phyloP scores from a whole-genome alignment of 37 sponge, comb jelly and placozoan species.

The Diacarnus erythraeanus region DNA sequence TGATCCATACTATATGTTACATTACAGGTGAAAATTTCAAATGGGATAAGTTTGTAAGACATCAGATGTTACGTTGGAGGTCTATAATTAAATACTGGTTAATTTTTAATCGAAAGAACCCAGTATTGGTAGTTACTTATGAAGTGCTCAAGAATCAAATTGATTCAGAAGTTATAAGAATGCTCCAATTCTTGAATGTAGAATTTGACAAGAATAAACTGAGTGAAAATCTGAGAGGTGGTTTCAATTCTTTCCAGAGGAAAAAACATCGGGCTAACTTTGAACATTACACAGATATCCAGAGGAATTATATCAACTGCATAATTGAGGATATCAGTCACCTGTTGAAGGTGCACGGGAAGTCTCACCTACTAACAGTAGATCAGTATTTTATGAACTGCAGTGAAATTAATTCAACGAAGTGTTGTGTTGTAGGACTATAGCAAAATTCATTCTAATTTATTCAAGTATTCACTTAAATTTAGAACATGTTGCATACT shows the following conservation, averaged over 20 bases:
- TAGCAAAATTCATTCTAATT: not conserved
- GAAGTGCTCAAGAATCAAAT: constrained; percentile 34
- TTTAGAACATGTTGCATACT: not conserved
- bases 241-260: not conserved
- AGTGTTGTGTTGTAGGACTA: not conserved
- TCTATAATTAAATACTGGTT: constrained; percentile 27
- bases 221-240: not conserved
- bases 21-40: not conserved
- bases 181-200: constrained; percentile 21
- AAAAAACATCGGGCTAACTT: not conserved
- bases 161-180: not conserved
- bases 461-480: not conserved
- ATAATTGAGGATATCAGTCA: not conserved
- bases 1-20: no score
- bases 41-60: constrained; percentile 32
- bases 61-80: constrained; percentile 16
- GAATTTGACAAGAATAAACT: not conserved
- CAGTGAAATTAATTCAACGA: not conserved
- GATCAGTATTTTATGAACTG: not conserved
- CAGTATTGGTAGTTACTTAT: constrained; percentile 30
- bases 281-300: not conserved
- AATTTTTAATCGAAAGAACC: not conserved
- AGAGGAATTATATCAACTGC: not conserved
- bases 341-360: not conserved
- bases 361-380: not conserved